phyloP scores from a whole-genome alignment of 2,113 vertebrate genomes.

The Cromileptes altivelis region DNA sequence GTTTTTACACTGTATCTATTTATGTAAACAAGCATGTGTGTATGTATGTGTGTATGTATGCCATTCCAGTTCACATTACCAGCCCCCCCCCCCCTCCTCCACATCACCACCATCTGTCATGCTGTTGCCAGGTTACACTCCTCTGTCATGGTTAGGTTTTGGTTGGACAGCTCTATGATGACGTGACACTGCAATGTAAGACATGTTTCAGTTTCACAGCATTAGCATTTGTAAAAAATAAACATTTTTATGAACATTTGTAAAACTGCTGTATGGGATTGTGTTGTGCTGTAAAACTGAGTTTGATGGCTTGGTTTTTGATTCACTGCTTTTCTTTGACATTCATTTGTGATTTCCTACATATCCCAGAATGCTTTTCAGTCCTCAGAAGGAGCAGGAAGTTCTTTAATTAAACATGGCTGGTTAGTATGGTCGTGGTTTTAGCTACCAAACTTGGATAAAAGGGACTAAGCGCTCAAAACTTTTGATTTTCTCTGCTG shows the following conservation, averaged over 20 bases:
- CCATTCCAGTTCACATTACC: slow-evolving; percentile 66
- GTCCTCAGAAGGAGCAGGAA: not conserved
- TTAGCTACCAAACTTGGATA: too few species aligned
- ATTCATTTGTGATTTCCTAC: not conserved
- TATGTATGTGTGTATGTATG: slow-evolving; percentile 43
- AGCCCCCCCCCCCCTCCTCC: not conserved
- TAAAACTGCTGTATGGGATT: slow-evolving; percentile 42
- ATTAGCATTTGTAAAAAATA: slow-evolving; percentile 75
- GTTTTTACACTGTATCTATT: slow-evolving; percentile 82
- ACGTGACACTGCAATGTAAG: slow-evolving; percentile 65
- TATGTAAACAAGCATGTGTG: slow-evolving; percentile 61
- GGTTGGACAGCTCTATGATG: slow-evolving; percentile 48
- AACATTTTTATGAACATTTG: slow-evolving; percentile 80
- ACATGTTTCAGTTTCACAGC: slow-evolving; percentile 63
- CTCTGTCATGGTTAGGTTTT: slow-evolving; percentile 23
- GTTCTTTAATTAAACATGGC: not conserved
- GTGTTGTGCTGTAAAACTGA: not conserved
- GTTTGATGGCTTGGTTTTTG: not conserved
- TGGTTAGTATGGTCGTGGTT: not conserved
- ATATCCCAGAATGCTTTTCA: slow-evolving; percentile 4
- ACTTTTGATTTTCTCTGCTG: too few species aligned
- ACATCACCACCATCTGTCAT: slow-evolving; percentile 49
- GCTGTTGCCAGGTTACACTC: slow-evolving; percentile 59
- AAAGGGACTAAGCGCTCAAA: too few species aligned
- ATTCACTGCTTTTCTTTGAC: not conserved